These are phyloP conservation scores for Ooceraea biroi DNA, from an alignment of 1,140 invertebrate species.

Conservation along the genomic window DNA sequence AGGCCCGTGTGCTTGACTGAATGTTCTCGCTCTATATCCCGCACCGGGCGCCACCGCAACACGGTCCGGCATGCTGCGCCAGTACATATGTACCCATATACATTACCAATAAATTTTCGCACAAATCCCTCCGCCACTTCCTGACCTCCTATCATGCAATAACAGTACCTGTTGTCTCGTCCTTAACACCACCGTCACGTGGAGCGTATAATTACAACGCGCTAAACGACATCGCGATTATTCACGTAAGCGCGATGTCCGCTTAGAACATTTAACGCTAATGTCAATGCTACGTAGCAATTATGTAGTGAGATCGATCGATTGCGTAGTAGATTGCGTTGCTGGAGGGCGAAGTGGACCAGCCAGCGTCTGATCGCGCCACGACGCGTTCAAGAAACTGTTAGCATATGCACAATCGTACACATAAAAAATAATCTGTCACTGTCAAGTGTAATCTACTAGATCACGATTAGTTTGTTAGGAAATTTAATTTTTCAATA, in stretches of 20 bases:
- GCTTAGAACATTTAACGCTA: neutral
- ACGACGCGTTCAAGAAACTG: neutral
- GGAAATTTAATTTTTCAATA: neutral
- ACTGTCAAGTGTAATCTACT: neutral
- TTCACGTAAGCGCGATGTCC: conserved; percentile 10
- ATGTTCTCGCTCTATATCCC: conserved; percentile 71
- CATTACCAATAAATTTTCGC: conserved; percentile 76
- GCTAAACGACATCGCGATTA: conserved; percentile 20
- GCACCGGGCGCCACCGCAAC: conserved; percentile 78
- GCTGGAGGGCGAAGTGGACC: neutral
- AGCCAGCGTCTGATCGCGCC: neutral
- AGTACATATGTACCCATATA: conserved; percentile 71
- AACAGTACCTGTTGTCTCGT: conserved; percentile 41
- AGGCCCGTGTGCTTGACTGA: conserved; percentile 58
- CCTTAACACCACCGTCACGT: conserved; percentile 22
- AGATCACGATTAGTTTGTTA: neutral
- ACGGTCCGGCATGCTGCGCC: conserved; percentile 69
- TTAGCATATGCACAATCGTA: neutral
- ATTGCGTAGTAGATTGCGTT: neutral
- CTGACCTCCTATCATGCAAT: conserved; percentile 54
- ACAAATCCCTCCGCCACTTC: conserved; percentile 66
- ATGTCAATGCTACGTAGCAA: neutral
- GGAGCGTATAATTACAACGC: conserved; percentile 32
- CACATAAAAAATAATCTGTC: neutral
- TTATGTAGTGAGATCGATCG: conserved; percentile 3